phyloP scores from a whole-genome alignment of 2,113 vertebrate genomes.

The Prunella himalayana region DNA sequence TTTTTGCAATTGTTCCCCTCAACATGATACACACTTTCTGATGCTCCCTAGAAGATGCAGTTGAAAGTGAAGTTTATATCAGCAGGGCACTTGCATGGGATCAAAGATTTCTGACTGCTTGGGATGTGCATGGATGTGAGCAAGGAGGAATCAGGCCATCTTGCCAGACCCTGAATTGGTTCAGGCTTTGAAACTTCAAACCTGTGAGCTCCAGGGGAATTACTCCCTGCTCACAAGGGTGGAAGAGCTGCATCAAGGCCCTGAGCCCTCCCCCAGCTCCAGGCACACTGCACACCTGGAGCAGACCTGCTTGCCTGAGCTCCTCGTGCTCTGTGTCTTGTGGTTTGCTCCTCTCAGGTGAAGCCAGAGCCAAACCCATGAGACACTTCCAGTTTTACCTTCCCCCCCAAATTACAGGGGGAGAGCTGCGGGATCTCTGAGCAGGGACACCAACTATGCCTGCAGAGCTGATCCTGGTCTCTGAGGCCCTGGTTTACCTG shows the following conservation, averaged over 20 bases:
- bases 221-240: neutral
- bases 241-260: neutral
- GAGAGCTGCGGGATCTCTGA: neutral
- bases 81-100: neutral
- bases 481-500: neutral
- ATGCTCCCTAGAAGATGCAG: neutral
- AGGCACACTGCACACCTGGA: fast-evolving
- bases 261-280: neutral
- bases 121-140: neutral
- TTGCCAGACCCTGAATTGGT: neutral
- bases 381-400: neutral
- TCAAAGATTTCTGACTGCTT: neutral
- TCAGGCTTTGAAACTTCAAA: neutral
- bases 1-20: neutral
- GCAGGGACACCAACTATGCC: neutral
- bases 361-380: neutral
- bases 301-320: neutral
- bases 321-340: neutral
- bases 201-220: neutral
- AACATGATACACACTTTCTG: neutral
- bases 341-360: neutral
- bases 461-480: neutral
- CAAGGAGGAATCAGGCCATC: neutral
- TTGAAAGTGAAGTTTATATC: neutral
- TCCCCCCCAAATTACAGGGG: neutral